Conservation (phyloP, 2,888 invertebrate genomes). For the Pilophorus perplexus region DNA sequence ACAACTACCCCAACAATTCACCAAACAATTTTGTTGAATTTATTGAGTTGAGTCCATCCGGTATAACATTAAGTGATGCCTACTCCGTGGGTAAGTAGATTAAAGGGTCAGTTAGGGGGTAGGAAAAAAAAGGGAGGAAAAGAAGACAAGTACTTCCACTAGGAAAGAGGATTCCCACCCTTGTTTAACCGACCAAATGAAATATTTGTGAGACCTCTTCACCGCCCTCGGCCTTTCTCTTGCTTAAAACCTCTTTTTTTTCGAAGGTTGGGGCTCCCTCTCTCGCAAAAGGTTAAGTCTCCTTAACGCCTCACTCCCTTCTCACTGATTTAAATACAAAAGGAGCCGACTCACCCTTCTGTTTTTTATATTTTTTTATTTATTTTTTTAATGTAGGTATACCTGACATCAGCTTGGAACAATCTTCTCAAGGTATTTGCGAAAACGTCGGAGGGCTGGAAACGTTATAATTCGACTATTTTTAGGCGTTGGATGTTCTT, state of each 20-base stretch:
- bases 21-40: no score
- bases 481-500: no score
- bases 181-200: constrained; percentile 44
- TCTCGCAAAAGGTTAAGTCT: constrained; percentile 39
- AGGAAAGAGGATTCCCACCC: constrained; percentile 41
- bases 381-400: no score
- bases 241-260: constrained; percentile 28
- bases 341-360: constrained; percentile 6
- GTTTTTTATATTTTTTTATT: constrained; percentile 37
- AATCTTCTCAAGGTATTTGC: constrained; percentile 42
- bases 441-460: constrained; percentile 19
- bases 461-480: constrained; percentile 30
- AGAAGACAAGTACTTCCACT: constrained; percentile 26
- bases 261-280: neutral
- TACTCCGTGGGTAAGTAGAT: no score
- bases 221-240: constrained; percentile 7
- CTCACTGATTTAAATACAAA: constrained; percentile 44
- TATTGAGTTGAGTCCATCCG: no score
- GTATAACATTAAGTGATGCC: no score
- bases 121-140: no score
- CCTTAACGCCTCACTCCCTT: constrained; percentile 39
- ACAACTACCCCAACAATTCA: no score
- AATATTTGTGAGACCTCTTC: constrained; percentile 41
- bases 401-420: constrained; percentile 35
- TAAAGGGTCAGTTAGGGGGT: no score